These are phyloP conservation scores for Darevskia mixta DNA, from an alignment of 2,797 vertebrate species.

Conservation along the genomic window DNA sequence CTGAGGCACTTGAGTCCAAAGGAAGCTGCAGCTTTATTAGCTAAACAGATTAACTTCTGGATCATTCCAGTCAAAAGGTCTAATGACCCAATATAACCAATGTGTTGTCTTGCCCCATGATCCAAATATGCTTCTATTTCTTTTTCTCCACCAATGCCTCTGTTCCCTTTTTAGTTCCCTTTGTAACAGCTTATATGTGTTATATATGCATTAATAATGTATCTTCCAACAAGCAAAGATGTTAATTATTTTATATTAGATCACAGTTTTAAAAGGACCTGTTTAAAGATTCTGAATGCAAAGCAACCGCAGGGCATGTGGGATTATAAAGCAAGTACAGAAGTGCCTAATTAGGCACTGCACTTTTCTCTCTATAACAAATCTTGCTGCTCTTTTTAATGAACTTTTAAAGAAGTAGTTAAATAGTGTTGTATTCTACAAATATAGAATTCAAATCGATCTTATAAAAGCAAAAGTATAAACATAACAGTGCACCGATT, in stretches of 20 bases:
- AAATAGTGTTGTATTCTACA: conserved; percentile 51
- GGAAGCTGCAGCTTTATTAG: background rate
- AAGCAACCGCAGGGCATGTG: conserved; percentile 27
- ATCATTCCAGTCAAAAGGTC: background rate
- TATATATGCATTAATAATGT: conserved; percentile 22
- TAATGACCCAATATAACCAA: background rate
- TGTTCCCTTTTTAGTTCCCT: background rate
- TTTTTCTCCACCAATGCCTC: background rate
- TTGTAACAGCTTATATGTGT: background rate
- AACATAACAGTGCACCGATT: background rate
- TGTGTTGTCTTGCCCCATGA: background rate
- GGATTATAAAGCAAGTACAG: conserved; percentile 25
- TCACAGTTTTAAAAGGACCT: conserved; percentile 45
- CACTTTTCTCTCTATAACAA: conserved; percentile 47
- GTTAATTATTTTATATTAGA: conserved; percentile 43
- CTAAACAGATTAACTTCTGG: background rate
- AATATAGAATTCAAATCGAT: conserved; percentile 36
- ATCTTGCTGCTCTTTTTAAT: conserved; percentile 59
- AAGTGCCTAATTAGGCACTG: conserved; percentile 56
- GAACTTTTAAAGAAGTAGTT: conserved; percentile 64
- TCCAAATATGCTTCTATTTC: background rate
- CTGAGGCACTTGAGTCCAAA: background rate
- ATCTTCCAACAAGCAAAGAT: conserved; percentile 15
- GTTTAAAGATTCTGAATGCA: conserved; percentile 28
- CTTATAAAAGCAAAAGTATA: background rate